phyloP scores from a whole-genome alignment of 2,888 invertebrate species.

The Synergus itoensis region DNA sequence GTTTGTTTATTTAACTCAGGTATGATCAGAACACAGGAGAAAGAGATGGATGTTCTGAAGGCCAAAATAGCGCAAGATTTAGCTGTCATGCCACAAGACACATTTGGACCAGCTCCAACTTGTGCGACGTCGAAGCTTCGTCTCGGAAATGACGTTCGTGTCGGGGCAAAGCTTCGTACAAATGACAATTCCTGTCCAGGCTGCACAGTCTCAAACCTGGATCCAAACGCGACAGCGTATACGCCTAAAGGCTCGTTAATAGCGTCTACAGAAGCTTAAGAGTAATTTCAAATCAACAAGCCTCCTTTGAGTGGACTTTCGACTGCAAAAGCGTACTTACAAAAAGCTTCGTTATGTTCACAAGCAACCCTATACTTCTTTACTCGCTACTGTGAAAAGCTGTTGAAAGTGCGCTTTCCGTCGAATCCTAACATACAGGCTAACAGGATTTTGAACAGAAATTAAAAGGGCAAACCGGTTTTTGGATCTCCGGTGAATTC shows the following conservation, averaged over 20 bases:
- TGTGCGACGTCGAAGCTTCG: slow-evolving; percentile 83
- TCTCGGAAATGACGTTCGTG: slow-evolving; percentile 76
- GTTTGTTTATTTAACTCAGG: slow-evolving; percentile 79
- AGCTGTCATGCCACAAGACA: slow-evolving; percentile 92
- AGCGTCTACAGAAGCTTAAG: slow-evolving; percentile 81
- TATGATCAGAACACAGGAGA: slow-evolving; percentile 90
- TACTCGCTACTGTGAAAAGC: not conserved
- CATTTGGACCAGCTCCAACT: slow-evolving; percentile 81
- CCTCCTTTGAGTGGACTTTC: slow-evolving; percentile 8
- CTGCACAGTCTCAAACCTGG: slow-evolving; percentile 82
- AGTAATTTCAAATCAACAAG: slow-evolving; percentile 16
- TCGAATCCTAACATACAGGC: not conserved
- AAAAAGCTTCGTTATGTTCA: not conserved
- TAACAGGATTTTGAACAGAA: slow-evolving; percentile 1
- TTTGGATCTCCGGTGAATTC: slow-evolving; percentile 38
- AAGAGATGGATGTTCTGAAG: slow-evolving; percentile 94
- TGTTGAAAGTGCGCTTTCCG: slow-evolving; percentile 29
- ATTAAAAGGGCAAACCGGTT: not conserved
- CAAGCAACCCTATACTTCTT: not conserved
- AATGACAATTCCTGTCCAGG: slow-evolving; percentile 76
- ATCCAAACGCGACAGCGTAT: slow-evolving; percentile 95
- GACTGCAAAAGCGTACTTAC: slow-evolving; percentile 18
- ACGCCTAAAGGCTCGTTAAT: slow-evolving; percentile 88
- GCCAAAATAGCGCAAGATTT: slow-evolving; percentile 94
- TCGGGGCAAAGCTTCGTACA: slow-evolving; percentile 72